Evolutionary conservation across 2,888 invertebrate genomes (phyloP).

Genomic region (Mallateleia sp.): DNA sequence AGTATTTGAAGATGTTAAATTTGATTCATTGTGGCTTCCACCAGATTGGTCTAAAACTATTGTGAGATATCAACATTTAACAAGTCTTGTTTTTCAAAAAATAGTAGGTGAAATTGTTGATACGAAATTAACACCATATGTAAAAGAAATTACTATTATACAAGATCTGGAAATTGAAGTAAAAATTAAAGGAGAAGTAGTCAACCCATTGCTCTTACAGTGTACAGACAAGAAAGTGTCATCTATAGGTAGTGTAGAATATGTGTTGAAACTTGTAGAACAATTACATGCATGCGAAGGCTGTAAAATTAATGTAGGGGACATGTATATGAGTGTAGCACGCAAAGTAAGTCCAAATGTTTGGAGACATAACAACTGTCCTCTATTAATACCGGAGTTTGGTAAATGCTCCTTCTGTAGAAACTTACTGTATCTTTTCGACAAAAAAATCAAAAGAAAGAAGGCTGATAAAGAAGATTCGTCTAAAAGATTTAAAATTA

Average conservation of each 20-base stretch:
- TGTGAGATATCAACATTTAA: too few relatives aligned
- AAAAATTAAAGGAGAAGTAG: too few relatives aligned
- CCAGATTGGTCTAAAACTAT: too few relatives aligned
- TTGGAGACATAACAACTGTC: slow-evolving; percentile 2
- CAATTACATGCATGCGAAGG: neutral
- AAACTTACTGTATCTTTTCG: neutral
- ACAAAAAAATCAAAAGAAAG: neutral
- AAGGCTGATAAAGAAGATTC: neutral
- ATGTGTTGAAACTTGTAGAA: neutral
- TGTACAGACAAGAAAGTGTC: too few relatives aligned
- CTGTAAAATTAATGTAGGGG: neutral
- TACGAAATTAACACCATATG: too few relatives aligned
- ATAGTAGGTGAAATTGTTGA: too few relatives aligned
- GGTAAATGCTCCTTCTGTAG: neutral
- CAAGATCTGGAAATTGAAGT: too few relatives aligned
- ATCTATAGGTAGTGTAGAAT: neutral
- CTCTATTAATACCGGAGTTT: neutral
- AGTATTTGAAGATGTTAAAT: too few relatives aligned
- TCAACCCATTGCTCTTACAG: too few relatives aligned
- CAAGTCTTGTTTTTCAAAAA: too few relatives aligned
- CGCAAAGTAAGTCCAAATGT: neutral
- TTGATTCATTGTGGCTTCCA: too few relatives aligned
- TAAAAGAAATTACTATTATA: too few relatives aligned
- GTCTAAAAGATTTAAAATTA: neutral
- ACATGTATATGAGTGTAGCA: neutral